Percentiles rank a stretch among this genome's conserved stretches.
These are phyloP conservation scores for Egretta garzetta DNA, from an alignment of 2,113 vertebrate genomes.

Conservation along the genomic window DNA sequence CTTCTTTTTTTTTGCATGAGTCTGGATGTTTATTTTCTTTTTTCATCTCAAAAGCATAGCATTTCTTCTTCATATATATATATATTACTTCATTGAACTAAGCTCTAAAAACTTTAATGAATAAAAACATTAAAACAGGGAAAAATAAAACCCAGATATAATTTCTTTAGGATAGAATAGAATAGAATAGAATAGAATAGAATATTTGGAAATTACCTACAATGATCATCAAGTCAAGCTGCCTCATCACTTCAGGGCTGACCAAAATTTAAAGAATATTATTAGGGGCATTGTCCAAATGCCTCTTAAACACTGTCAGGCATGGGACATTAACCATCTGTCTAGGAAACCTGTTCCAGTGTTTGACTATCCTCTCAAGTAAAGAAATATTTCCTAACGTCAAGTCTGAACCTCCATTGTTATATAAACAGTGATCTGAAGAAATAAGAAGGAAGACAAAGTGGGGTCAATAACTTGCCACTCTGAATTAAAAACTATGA, in stretches of 20 bases:
- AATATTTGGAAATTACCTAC: background rate
- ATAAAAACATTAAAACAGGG: background rate
- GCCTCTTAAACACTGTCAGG: background rate
- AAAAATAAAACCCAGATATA: background rate
- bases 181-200: background rate
- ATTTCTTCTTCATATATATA: background rate
- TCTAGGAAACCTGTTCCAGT: background rate
- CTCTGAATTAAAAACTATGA: background rate
- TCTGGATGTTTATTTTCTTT: background rate
- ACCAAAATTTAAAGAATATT: background rate
- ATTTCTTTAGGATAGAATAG: background rate
- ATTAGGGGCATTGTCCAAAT: background rate
- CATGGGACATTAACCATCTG: background rate
- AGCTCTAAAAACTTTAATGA: background rate
- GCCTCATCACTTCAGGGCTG: background rate
- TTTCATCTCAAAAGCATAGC: background rate
- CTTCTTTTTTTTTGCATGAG: background rate
- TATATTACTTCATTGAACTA: background rate
- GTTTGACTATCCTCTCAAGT: rapidly evolving
- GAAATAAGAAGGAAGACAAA: background rate
- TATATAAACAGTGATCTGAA: background rate
- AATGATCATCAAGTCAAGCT: rapidly evolving
- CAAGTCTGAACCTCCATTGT: background rate
- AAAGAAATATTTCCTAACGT: background rate
- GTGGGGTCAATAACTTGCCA: background rate